Base-by-base conservation (phyloP, 2,113 vertebrate species). In the Ailuropoda melanoleuca region DNA sequence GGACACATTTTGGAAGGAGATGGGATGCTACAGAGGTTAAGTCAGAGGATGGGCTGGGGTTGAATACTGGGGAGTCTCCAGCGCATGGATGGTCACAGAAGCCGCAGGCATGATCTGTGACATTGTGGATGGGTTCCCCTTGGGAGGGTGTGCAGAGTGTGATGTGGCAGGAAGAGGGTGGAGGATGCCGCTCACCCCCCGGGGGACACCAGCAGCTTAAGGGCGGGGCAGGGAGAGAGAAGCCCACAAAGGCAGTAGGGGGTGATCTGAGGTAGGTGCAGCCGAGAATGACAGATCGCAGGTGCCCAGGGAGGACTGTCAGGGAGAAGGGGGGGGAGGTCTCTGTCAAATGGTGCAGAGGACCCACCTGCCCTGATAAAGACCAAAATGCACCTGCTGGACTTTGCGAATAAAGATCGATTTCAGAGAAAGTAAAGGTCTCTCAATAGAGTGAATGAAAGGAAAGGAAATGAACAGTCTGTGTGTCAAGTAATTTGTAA, bases 111-210 rank as follows among this genome's bases (percentile, higher is more conserved):
- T 9, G 43, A 31, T 75, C 50, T 83, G 46, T 75, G 74, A 26
- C 21, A 12, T 58, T 12, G 4, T 8, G 17, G 70, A 55, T 43
- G 53, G 48, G 53, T 55, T 74, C 37, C n/a, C 13, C 23, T 37
- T 4, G 60, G 77, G 56, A 60, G 34, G 37, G 31, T 55, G 14
- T 19, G 9, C 46, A 56, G 68, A 53, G 53, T n/a, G 1, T 17
- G 26, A 19, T 18, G 9, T 12, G 18, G 39, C 60, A 75, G 7
- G 53, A 39, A 48, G 24, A 34, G 15, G 53, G 55, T 18, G 48
- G 43, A 24, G 11, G 0, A 4, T 17, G 1, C 3, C 1, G 5
- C 34, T 18, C 17, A 6, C 34, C 21, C 7, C 31, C 24, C 2
- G 3, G 21, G 37, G 62, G 26, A 56, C 31, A n/a, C 15, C 26